Percentiles rank a stretch among this genome's conserved stretches.
phyloP scores from a whole-genome alignment of 2,888 invertebrate species.

The Clitarchus hookeri region DNA sequence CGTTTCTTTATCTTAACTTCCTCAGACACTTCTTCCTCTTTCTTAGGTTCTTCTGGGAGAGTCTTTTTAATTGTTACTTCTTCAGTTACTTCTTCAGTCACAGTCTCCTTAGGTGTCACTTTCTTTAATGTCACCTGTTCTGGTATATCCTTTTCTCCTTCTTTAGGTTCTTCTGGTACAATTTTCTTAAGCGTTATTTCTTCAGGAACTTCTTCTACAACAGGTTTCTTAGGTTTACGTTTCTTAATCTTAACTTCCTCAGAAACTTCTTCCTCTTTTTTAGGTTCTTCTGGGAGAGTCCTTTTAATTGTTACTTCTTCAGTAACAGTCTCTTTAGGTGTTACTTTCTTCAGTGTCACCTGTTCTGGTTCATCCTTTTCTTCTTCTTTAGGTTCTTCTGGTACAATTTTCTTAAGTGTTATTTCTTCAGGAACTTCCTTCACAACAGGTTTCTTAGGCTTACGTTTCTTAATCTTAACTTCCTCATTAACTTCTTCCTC shows the following conservation, averaged over 20 bases:
- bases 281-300: constrained; percentile 55
- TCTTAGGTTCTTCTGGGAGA: constrained; percentile 31
- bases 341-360: constrained; percentile 72
- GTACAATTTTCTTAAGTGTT: constrained; percentile 48
- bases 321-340: constrained; percentile 50
- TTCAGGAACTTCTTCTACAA: constrained; percentile 53
- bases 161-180: constrained; percentile 45
- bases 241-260: constrained; percentile 44
- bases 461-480: constrained; percentile 40
- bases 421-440: constrained; percentile 43
- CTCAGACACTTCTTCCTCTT: constrained; percentile 53
- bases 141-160: constrained; percentile 59
- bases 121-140: constrained; percentile 29
- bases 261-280: constrained; percentile 45
- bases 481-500: constrained; percentile 44
- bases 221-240: constrained; percentile 38
- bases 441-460: constrained; percentile 31
- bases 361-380: constrained; percentile 59
- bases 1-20: constrained; percentile 27
- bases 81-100: constrained; percentile 46
- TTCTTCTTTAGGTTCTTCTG: constrained; percentile 41
- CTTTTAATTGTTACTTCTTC: constrained; percentile 54
- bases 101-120: constrained; percentile 46
- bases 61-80: constrained; percentile 42
- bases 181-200: constrained; percentile 51